Conservation (phyloP, 2,113 vertebrate species). For the Mesembrinibis cayennensis region DNA sequence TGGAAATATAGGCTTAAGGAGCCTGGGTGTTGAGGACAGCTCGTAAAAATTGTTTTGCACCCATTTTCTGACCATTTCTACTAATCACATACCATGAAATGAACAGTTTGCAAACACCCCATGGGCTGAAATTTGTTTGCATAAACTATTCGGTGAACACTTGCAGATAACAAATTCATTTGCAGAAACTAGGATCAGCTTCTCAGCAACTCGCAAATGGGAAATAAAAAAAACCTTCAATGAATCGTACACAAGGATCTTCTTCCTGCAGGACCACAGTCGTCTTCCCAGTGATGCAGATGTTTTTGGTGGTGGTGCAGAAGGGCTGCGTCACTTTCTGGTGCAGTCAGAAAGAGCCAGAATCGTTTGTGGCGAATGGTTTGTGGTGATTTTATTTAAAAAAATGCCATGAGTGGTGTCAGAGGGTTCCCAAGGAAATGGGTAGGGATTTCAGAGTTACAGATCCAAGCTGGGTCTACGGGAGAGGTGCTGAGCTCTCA, state of each 20-base stretch:
- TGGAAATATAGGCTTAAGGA: neutral
- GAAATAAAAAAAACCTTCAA: neutral
- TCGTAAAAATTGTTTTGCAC: slow-evolving; percentile 20
- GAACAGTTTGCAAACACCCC: slow-evolving; percentile 68
- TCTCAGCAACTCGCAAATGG: slow-evolving; percentile 8
- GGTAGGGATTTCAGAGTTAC: neutral
- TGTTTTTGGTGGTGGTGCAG: neutral
- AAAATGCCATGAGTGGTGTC: neutral
- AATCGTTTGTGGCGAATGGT: neutral
- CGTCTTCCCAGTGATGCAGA: neutral
- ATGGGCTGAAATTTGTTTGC: slow-evolving; percentile 70
- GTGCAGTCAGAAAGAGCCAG: neutral
- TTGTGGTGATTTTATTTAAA: neutral
- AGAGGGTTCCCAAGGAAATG: neutral
- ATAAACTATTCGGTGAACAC: slow-evolving; percentile 58
- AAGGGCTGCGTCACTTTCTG: neutral
- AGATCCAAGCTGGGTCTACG: neutral
- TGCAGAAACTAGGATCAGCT: slow-evolving; percentile 62
- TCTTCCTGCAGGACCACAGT: neutral
- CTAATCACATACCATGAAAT: slow-evolving; percentile 69
- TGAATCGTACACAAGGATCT: neutral
- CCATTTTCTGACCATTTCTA: slow-evolving; percentile 56
- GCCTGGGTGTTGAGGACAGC: neutral
- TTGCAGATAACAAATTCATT: slow-evolving; percentile 71
- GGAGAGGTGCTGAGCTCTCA: neutral